These are phyloP conservation scores for Neomonachus schauinslandi DNA, from an alignment of 2,113 vertebrate genomes.

Conservation along the genomic window DNA sequence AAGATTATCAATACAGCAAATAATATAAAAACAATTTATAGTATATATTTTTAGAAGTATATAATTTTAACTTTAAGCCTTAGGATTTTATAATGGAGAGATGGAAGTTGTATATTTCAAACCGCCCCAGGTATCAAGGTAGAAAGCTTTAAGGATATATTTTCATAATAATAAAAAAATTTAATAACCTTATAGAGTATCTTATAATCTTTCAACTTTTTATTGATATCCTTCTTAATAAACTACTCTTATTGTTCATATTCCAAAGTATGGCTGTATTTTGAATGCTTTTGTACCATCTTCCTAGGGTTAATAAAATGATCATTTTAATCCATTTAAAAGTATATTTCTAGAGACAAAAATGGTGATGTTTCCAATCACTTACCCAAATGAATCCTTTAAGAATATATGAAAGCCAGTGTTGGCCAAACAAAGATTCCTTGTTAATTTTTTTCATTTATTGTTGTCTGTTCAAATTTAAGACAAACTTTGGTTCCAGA, in stretches of 20 bases:
- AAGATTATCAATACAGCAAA: conserved; percentile 35
- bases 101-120: background rate
- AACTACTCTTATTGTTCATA: background rate
- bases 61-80: background rate
- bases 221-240: background rate
- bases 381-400: background rate
- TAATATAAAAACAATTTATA: conserved; percentile 19
- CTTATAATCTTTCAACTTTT: conserved; percentile 18
- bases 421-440: background rate
- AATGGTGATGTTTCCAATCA: background rate
- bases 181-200: background rate
- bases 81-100: background rate
- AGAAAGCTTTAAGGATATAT: background rate
- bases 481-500: conserved; percentile 1
- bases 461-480: conserved; percentile 35
- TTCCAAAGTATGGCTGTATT: background rate
- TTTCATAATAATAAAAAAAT: conserved; percentile 51
- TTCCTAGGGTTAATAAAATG: background rate
- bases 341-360: background rate
- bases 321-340: conserved; percentile 29
- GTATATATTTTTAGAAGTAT: background rate
- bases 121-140: background rate
- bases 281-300: background rate
- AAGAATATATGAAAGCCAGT: conserved; percentile 5
- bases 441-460: background rate